Evolutionary conservation across 2,797 vertebrate species (phyloP), one percentile per base, ranked within the genome.

Genomic region (Philypnodon macrostomus): DNA sequence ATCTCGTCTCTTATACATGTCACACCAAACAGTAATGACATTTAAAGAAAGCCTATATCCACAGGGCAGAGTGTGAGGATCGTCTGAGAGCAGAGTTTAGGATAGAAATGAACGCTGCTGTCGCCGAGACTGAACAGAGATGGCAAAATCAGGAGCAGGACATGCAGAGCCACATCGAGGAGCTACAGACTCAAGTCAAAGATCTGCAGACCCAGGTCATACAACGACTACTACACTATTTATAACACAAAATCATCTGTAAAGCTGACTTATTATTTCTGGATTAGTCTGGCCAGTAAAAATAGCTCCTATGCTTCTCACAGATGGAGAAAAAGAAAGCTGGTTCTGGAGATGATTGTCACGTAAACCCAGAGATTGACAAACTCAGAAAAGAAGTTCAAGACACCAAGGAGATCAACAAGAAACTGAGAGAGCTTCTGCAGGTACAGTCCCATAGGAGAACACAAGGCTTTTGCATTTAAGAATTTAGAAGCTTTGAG

Each of bases 331-430:
- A 85, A 45, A 86, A 81, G 64, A 85, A 74, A 67, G 64, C 44
- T 23, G 66, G 87, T 34, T 77, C 85, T 32, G 86, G 81, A 58
- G 90, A 91, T 7, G 84, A 84, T 49, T 80, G 85, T 38, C 87
- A 91, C 14, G 83, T 86, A 4, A 87, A 81, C 55, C 86, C 81
- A 2, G 93, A 95, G 75, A 89, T 90, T 76, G 90, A 93, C 64
- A 88, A 73, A 59, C 87, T 93, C 80, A 88, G 86, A 79, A 90
- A 83, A 30, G 87, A 93, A 77, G 90, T 94, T 57, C 89, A 93
- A 70, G 92, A 93, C 5, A 89, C 79, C 10, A 77, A 86, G 52
- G 90, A 91, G 73, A 91, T 93, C 79, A 93, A 89, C 75, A 90
- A 89, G 74, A 89, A 91, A 15, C 70, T 87, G 58, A 88, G 87